Conservation (phyloP, 2,797 vertebrate genomes). For the Somateria mollissima region DNA sequence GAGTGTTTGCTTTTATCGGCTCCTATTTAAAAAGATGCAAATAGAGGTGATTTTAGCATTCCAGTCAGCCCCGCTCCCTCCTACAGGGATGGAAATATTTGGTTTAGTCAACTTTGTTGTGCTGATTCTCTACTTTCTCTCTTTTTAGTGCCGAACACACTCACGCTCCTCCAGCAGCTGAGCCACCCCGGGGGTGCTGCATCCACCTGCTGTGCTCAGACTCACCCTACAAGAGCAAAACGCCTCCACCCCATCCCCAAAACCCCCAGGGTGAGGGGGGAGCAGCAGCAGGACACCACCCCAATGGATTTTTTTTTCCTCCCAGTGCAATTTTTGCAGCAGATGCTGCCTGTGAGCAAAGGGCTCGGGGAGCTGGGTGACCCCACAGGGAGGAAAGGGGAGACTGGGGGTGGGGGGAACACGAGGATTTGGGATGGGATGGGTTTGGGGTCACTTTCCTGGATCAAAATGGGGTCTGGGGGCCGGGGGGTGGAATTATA, state of each 20-base stretch:
- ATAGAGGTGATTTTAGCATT: slow-evolving; percentile 61
- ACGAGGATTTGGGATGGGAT: not conserved
- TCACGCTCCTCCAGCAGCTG: not conserved
- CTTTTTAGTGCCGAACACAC: not conserved
- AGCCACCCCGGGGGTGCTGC: slow-evolving; percentile 16
- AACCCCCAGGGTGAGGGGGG: not conserved
- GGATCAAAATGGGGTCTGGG: no score
- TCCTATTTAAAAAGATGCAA: slow-evolving; percentile 71
- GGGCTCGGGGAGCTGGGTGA: not conserved
- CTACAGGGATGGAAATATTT: slow-evolving; percentile 49
- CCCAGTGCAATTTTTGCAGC: not conserved
- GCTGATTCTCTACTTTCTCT: slow-evolving; percentile 15
- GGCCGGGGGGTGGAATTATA: not conserved
- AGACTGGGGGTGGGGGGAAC: not conserved
- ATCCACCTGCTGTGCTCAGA: not conserved
- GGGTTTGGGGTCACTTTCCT: not conserved
- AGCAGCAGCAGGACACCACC: not conserved
- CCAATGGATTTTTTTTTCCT: not conserved
- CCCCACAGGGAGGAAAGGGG: not conserved
- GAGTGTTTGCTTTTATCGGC: slow-evolving; percentile 72
- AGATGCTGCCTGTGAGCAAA: not conserved
- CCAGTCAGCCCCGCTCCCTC: slow-evolving; percentile 57
- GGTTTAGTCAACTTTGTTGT: slow-evolving; percentile 64
- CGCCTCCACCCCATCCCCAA: not conserved
- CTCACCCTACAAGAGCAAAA: not conserved